These are phyloP conservation scores for Scarus forsteni DNA, from an alignment of 2,797 vertebrate species.

Conservation along the genomic window DNA sequence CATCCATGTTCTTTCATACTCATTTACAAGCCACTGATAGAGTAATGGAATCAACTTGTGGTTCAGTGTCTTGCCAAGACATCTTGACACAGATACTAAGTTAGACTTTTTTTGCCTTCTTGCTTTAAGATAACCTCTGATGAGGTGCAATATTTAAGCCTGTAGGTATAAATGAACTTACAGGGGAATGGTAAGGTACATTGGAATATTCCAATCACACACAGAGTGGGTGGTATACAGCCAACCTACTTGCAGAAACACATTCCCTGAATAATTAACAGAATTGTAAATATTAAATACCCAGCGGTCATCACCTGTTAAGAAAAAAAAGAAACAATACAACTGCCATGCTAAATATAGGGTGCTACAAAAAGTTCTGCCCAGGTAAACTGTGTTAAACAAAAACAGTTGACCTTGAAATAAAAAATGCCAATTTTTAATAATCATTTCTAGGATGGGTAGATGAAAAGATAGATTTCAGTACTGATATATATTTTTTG, in stretches of 20 bases:
- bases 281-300: conserved; percentile 84
- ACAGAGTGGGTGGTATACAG: conserved; percentile 30
- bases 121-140: conserved; percentile 40
- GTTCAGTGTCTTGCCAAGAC: no score
- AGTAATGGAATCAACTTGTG: no score
- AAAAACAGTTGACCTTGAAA: conserved; percentile 43
- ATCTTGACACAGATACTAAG: no score
- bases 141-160: conserved; percentile 40
- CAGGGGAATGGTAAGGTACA: conserved; percentile 43
- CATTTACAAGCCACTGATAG: no score
- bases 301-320: conserved; percentile 65
- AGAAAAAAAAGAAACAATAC: conserved; percentile 61
- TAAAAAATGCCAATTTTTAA: conserved; percentile 46
- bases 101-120: background rate
- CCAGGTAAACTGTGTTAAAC: conserved; percentile 32
- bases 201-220: conserved; percentile 67
- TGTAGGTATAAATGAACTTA: conserved; percentile 45
- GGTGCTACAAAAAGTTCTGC: conserved; percentile 53
- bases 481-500: no score
- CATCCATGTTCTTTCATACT: no score
- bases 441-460: background rate
- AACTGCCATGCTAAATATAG: conserved; percentile 71
- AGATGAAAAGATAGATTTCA: no score
- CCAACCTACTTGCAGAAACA: conserved; percentile 70
- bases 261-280: conserved; percentile 80